Conservation (phyloP, 2,888 invertebrate species). For the Parnassius smintheus region DNA sequence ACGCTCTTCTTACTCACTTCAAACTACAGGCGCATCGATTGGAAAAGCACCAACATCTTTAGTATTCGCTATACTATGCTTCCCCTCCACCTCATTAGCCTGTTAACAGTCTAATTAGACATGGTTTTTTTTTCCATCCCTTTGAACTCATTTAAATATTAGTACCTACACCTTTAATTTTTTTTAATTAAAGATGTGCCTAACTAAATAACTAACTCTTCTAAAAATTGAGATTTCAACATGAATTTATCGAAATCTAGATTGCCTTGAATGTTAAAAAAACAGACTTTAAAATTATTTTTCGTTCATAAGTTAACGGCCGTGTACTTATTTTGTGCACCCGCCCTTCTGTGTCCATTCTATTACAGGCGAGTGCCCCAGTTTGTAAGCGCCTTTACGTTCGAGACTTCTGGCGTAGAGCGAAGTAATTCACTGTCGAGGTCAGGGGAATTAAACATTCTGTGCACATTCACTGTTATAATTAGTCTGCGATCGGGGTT, state of each 20-base stretch:
- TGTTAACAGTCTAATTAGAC: too few relatives aligned
- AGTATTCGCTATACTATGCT: too few relatives aligned
- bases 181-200: too few relatives aligned
- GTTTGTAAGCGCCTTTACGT: conserved; percentile 17
- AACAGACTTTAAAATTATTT: conserved; percentile 7
- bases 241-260: not conserved
- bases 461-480: conserved; percentile 14
- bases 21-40: too few relatives aligned
- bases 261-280: conserved; percentile 21
- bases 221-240: too few relatives aligned
- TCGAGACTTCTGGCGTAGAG: conserved; percentile 3
- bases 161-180: too few relatives aligned
- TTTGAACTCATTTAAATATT: too few relatives aligned
- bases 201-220: too few relatives aligned
- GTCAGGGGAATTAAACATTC: conserved; percentile 19
- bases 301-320: conserved; percentile 19
- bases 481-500: conserved; percentile 17
- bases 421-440: conserved; percentile 22
- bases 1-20: too few relatives aligned
- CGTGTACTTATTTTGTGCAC: conserved; percentile 21
- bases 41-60: too few relatives aligned
- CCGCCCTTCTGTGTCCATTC: conserved; percentile 20
- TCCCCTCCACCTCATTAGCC: too few relatives aligned
- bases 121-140: too few relatives aligned
- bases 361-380: conserved; percentile 9